phyloP scores from a whole-genome alignment of 2,113 vertebrate genomes.

The Helogale parvula region DNA sequence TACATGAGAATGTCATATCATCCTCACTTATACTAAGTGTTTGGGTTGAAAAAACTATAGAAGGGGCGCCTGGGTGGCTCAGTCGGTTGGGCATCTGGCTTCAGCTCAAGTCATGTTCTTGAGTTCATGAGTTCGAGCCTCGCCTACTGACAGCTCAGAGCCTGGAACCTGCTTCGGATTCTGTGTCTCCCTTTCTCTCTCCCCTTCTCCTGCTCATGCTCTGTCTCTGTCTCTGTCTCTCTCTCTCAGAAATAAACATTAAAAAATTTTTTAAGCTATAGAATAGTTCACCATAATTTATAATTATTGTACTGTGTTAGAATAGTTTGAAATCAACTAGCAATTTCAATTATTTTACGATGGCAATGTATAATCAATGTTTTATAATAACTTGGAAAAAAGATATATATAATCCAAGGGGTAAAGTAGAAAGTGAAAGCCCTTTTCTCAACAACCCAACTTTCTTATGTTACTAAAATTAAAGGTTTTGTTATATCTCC shows the following conservation, averaged over 20 bases:
- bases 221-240: no score
- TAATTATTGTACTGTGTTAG: background rate
- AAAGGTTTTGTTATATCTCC: background rate
- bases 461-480: background rate
- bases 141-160: no score
- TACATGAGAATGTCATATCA: background rate
- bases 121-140: no score
- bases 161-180: no score
- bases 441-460: background rate
- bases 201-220: no score
- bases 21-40: background rate
- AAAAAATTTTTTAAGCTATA: background rate
- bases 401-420: background rate
- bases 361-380: background rate
- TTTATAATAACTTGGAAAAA: background rate
- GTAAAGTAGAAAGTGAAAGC: background rate
- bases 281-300: background rate
- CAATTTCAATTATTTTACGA: slow-evolving; percentile 46
- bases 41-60: background rate
- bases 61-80: no score
- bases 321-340: background rate
- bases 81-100: no score
- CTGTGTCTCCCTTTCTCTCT: no score
- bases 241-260: no score
- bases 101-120: no score